Conservation (phyloP, 2,113 vertebrate species). For the Oostethus manadensis region DNA sequence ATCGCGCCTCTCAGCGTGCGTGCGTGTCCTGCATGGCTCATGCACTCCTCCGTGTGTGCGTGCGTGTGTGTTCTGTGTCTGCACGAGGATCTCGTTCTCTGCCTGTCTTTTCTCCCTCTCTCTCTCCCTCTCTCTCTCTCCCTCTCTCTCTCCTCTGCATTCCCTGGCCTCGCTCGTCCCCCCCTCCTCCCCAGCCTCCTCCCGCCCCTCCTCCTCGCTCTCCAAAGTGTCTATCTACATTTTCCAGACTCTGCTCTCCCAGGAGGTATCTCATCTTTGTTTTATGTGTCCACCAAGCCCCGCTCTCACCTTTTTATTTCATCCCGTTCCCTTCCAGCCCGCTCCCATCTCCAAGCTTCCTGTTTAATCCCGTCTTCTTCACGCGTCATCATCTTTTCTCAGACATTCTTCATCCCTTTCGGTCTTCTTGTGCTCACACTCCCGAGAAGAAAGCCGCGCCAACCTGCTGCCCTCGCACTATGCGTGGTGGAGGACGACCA, state of each 20-base stretch:
- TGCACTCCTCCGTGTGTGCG: slow-evolving; percentile 62
- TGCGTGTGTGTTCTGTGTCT: slow-evolving; percentile 52
- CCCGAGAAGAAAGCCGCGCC: too few species aligned
- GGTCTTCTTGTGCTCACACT: too few species aligned
- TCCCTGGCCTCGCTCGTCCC: slow-evolving; percentile 25
- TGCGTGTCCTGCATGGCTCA: slow-evolving; percentile 71
- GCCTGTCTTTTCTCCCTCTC: not conserved
- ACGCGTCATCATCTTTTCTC: too few species aligned
- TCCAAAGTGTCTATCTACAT: slow-evolving; percentile 53
- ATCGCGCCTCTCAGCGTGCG: slow-evolving; percentile 72
- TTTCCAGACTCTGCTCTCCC: slow-evolving; percentile 37
- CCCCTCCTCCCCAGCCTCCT: slow-evolving; percentile 29
- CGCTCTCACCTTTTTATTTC: slow-evolving; percentile 37
- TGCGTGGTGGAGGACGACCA: too few species aligned
- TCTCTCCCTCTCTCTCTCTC: slow-evolving; percentile 18
- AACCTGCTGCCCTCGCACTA: too few species aligned
- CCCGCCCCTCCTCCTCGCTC: slow-evolving; percentile 13
- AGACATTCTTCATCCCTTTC: too few species aligned
- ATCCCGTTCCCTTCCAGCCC: slow-evolving; percentile 31
- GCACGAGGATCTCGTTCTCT: slow-evolving; percentile 50
- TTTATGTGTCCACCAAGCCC: slow-evolving; percentile 43
- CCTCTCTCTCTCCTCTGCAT: slow-evolving; percentile 24
- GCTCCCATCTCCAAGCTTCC: slow-evolving; percentile 14
- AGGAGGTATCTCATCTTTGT: slow-evolving; percentile 53
- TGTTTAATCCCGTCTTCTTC: not conserved